These are phyloP conservation scores for Arctocebus calabarensis DNA, from an alignment of 2,797 vertebrate genomes.

Conservation along the genomic window DNA sequence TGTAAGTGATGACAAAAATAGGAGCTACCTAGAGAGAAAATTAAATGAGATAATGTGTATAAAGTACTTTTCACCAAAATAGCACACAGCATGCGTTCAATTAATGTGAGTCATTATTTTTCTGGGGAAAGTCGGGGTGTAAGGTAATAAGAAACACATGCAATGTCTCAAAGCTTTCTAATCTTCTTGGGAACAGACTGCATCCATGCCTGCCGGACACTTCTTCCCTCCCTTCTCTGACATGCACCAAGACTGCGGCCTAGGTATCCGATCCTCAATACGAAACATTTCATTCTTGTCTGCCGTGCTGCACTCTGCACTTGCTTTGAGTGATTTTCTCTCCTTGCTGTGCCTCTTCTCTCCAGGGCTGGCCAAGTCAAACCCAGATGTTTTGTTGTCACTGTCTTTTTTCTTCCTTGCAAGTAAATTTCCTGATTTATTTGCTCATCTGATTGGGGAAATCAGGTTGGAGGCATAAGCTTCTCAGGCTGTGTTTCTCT, in stretches of 20 bases:
- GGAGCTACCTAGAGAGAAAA: background rate
- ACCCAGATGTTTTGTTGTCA: background rate
- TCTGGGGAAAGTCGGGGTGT: background rate
- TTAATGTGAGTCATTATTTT: constrained; percentile 30
- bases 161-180: background rate
- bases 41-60: constrained; percentile 19
- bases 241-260: background rate
- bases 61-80: background rate
- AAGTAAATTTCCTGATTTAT: background rate
- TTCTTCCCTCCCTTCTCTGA: accelerated
- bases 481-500: background rate
- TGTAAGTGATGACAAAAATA: constrained; percentile 32
- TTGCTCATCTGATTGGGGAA: background rate
- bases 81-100: background rate
- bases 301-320: background rate
- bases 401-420: background rate
- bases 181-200: background rate
- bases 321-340: background rate
- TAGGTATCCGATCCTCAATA: background rate
- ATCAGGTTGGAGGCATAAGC: background rate
- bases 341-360: background rate
- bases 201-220: background rate
- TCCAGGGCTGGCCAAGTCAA: background rate
- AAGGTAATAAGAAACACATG: background rate
- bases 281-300: background rate